Percentiles rank a stretch among this genome's conserved stretches.
phyloP scores from a whole-genome alignment of 2,113 vertebrate genomes.

The Pomatostomus ruficeps region DNA sequence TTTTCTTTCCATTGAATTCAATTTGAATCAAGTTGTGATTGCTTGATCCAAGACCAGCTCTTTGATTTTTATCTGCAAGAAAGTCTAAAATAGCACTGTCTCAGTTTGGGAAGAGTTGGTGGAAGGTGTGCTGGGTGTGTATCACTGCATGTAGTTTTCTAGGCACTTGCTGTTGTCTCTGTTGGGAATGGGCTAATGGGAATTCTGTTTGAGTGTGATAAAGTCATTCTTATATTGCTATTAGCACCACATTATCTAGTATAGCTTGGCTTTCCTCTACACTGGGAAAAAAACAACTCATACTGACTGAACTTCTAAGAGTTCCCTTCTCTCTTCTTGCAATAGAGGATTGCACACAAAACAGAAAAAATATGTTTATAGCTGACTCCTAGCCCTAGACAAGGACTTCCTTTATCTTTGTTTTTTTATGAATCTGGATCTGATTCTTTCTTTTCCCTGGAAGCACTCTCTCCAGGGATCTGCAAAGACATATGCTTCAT shows the following conservation, averaged over 20 bases:
- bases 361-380: not conserved
- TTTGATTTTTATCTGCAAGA: not conserved
- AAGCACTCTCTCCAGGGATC: not conserved
- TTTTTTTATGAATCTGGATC: not conserved
- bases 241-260: not conserved
- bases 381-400: not conserved
- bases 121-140: not conserved
- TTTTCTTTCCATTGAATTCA: not conserved
- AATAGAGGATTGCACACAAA: not conserved
- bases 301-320: not conserved
- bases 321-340: not conserved
- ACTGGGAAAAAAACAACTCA: not conserved
- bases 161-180: not conserved
- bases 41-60: not conserved
- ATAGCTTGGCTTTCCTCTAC: not conserved
- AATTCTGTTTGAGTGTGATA: not conserved
- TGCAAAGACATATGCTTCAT: not conserved
- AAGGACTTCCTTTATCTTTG: not conserved
- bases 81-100: not conserved
- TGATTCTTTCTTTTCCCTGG: not conserved
- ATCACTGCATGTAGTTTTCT: not conserved
- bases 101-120: not conserved
- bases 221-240: not conserved
- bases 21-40: not conserved
- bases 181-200: not conserved